Evolutionary conservation across 2,888 invertebrate genomes (phyloP).

Genomic region (Melanotus villosus): DNA sequence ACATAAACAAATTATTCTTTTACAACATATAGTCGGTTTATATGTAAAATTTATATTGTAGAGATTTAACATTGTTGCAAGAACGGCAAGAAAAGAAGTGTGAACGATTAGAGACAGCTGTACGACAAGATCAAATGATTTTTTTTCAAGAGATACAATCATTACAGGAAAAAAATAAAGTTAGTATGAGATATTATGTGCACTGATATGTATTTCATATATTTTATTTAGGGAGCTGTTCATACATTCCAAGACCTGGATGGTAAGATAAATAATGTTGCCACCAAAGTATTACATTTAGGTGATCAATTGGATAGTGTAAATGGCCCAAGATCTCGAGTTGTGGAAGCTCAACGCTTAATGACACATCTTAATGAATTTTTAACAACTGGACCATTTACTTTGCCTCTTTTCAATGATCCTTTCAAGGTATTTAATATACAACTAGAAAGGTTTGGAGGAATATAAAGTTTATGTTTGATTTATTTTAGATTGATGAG

Average conservation of each 20-base stretch:
- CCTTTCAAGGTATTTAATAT: constrained; percentile 75
- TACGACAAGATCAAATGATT: constrained; percentile 88
- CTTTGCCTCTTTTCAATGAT: constrained; percentile 90
- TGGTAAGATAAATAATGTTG: constrained; percentile 96
- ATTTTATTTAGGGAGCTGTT: constrained; percentile 77
- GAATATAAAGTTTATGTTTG: too few relatives aligned
- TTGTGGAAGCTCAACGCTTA: constrained; percentile 94
- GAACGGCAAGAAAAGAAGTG: constrained; percentile 91
- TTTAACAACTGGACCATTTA: constrained; percentile 86
- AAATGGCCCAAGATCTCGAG: constrained; percentile 93
- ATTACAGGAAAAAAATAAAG: constrained; percentile 89
- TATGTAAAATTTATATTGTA: too few relatives aligned
- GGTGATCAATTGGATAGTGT: constrained; percentile 98
- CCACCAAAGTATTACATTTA: constrained; percentile 97
- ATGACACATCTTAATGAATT: constrained; percentile 95
- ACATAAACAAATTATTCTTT: too few relatives aligned
- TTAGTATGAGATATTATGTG: too few relatives aligned
- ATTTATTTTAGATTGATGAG: constrained; percentile 86
- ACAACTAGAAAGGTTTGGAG: background rate
- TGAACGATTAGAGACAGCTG: constrained; percentile 83
- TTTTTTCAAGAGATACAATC: constrained; percentile 86
- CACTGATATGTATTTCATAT: too few relatives aligned
- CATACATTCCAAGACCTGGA: constrained; percentile 93
- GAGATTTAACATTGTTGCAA: constrained; percentile 79
- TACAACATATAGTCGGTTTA: too few relatives aligned